phyloP scores from a whole-genome alignment of 2,888 invertebrate species.

The Oscheius sp. region DNA sequence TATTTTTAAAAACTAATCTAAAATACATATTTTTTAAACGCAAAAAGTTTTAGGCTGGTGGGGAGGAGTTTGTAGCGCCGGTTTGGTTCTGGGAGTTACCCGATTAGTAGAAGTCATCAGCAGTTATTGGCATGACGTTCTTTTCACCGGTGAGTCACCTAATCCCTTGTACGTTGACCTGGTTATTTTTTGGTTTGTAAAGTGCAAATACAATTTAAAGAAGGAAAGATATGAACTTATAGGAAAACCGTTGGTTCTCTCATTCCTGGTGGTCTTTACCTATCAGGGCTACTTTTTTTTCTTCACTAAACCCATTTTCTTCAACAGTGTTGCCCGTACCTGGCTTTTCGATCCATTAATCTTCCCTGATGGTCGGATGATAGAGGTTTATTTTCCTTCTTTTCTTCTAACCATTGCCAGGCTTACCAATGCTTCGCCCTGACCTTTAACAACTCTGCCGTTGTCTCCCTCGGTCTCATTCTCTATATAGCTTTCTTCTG shows the following conservation, averaged over 20 bases:
- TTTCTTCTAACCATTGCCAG: neutral
- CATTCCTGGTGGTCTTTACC: slow-evolving; percentile 15
- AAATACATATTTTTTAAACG: too few species aligned
- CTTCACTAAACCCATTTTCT: slow-evolving; percentile 39
- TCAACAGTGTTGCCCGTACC: slow-evolving; percentile 40
- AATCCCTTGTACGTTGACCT: neutral
- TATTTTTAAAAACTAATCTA: too few species aligned
- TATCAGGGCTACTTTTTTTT: slow-evolving; percentile 33
- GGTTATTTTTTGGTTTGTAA: neutral
- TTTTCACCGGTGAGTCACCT: slow-evolving; percentile 5
- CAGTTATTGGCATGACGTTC: slow-evolving; percentile 11
- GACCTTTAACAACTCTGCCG: slow-evolving; percentile 18
- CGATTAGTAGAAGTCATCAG: slow-evolving; percentile 21
- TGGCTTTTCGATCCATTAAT: slow-evolving; percentile 40
- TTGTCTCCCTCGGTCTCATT: slow-evolving; percentile 4
- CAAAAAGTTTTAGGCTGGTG: slow-evolving; percentile 34
- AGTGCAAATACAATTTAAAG: neutral
- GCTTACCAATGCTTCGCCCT: slow-evolving; percentile 1
- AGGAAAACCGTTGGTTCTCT: slow-evolving; percentile 30
- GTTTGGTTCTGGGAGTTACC: slow-evolving; percentile 15
- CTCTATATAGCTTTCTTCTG: slow-evolving; percentile 22
- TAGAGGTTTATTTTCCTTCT: neutral
- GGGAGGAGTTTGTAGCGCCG: slow-evolving; percentile 29
- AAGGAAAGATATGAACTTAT: neutral
- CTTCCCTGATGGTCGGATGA: slow-evolving; percentile 14